Base-by-base conservation (phyloP, 92 coral and sea anemone species). In the Plumapathes pennacea region DNA sequence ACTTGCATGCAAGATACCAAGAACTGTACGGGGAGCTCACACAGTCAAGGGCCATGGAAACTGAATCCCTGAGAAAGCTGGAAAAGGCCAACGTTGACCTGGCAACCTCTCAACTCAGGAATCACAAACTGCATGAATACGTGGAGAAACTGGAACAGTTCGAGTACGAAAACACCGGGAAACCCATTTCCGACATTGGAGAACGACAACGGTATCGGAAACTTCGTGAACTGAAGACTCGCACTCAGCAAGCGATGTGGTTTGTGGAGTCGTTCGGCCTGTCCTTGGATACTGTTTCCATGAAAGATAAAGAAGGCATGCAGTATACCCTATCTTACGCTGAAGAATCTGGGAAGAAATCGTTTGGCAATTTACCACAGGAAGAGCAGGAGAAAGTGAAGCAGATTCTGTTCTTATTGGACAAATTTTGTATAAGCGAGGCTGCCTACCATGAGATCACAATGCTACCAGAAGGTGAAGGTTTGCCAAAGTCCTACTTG, bases 181-280 rank as follows among this genome's bases (percentile, higher is more conserved):
- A 57, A 46, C 53, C 41, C 46, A 14, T 60, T n/a, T 59, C 14
- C 24, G 27, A 69, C 33, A 60, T 78, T 33, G 57, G 62, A 53
- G 81, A 64, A 34, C 37, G 76, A 40, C 86, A 73, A 59, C 68
- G 67, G 45, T 11, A 77, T 31, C 44, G 62, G 38, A 81, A 81
- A 66, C 22, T 81, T 6, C 64, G 34, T 58, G 69, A 60, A 41
- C 62, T 71, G 12, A 69, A 31, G 59, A 69, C 66, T 31, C 44
- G 57, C 30, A 57, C 37, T 6, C 38, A 69, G 40, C 58, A 44
- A 44, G 78, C 70, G 0, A 47, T 71, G 33, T 71, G 78, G 78
- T 60, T 50, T 39, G 53, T 68, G 1, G 19, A 71, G 69, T 37
- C 78, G 0, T 58, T 71, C 50, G 67, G 76, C 19, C 31, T 69